phyloP scores from a whole-genome alignment of 2,888 invertebrate species.

The Hetaerina titia region DNA sequence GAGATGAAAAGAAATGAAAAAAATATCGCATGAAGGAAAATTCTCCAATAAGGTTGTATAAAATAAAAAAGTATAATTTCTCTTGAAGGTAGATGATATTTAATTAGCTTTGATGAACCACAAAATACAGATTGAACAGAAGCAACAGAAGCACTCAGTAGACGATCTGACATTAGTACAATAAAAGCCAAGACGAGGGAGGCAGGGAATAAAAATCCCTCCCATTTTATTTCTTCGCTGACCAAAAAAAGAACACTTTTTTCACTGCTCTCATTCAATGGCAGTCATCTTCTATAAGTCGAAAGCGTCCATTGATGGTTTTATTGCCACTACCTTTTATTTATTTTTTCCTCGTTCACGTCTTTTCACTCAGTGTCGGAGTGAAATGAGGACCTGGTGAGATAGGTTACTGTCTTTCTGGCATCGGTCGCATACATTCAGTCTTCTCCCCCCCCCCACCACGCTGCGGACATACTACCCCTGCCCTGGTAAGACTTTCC shows the following conservation, averaged over 20 bases:
- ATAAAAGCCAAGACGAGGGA: constrained; percentile 13
- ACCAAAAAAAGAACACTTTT: neutral
- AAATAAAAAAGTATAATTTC: neutral
- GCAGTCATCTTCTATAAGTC: neutral
- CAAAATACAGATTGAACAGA: neutral
- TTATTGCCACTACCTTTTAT: neutral
- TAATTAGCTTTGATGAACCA: constrained; percentile 16
- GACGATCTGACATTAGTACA: neutral
- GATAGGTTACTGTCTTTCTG: neutral
- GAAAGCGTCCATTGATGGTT: constrained; percentile 12
- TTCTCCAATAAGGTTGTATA: neutral
- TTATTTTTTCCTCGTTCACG: neutral
- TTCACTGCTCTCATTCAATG: neutral
- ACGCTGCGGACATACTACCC: neutral
- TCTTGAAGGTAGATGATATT: neutral
- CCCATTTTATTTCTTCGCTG: neutral
- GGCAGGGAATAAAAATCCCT: neutral
- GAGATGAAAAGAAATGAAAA: neutral
- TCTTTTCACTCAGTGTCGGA: neutral
- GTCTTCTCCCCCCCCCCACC: neutral
- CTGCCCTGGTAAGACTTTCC: no score
- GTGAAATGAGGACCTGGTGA: neutral
- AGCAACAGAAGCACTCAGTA: constrained; percentile 6
- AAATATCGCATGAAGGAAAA: neutral
- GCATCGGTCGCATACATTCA: neutral